Conservation (phyloP, 2,888 invertebrate species). For the Ornithoptera priamus region DNA sequence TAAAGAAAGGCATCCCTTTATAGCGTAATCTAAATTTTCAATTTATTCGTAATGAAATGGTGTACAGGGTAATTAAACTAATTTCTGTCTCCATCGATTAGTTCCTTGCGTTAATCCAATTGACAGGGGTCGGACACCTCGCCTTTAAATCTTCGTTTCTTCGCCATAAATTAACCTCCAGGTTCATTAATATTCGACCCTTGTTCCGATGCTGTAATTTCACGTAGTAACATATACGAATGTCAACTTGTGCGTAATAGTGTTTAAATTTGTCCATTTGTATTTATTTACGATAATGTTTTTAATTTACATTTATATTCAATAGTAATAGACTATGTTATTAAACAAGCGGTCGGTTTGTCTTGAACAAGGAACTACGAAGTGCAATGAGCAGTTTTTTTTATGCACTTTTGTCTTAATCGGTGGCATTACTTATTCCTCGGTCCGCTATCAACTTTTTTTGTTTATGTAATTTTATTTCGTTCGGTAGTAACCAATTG, state of each 20-base stretch:
- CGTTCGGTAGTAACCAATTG: too few relatives aligned
- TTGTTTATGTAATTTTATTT: too few relatives aligned
- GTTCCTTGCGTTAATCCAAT: slow-evolving; percentile 35
- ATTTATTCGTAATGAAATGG: neutral
- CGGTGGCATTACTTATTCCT: too few relatives aligned
- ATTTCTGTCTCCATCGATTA: slow-evolving; percentile 42
- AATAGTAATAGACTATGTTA: too few relatives aligned
- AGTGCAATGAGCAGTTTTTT: too few relatives aligned
- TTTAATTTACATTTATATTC: too few relatives aligned
- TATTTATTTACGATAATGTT: too few relatives aligned
- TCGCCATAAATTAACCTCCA: slow-evolving; percentile 27
- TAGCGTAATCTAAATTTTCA: neutral
- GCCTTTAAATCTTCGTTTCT: slow-evolving; percentile 44
- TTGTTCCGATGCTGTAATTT: slow-evolving; percentile 16
- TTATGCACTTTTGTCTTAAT: too few relatives aligned
- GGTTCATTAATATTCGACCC: slow-evolving; percentile 24
- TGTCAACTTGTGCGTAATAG: neutral
- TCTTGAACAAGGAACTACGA: too few relatives aligned
- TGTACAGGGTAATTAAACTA: slow-evolving; percentile 25
- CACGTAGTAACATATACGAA: slow-evolving; percentile 19
- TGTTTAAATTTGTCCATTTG: too few relatives aligned
- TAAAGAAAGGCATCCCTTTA: neutral
- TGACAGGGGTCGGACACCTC: slow-evolving; percentile 36
- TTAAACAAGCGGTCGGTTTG: too few relatives aligned
- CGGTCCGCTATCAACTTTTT: too few relatives aligned